phyloP scores from a whole-genome alignment of 2,113 vertebrate genomes.

The Cynocephalus volans region DNA sequence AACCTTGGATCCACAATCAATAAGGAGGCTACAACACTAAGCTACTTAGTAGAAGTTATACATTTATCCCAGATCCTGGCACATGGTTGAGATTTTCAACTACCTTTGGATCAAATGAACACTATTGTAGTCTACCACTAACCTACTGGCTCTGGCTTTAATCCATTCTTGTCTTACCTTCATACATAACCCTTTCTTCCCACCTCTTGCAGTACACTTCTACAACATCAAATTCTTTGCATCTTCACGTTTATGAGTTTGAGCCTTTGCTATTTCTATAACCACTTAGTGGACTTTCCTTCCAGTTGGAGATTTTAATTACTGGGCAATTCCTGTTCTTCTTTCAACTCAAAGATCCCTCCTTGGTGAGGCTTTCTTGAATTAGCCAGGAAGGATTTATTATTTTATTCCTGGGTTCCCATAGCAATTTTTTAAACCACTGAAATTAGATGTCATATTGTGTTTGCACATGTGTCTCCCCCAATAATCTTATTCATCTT shows the following conservation, averaged over 20 bases:
- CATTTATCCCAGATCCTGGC: neutral
- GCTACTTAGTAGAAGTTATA: too few relatives aligned
- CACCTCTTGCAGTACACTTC: neutral
- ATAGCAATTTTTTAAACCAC: neutral
- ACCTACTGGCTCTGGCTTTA: neutral
- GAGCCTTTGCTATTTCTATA: neutral
- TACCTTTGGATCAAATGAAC: neutral
- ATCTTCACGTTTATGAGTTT: neutral
- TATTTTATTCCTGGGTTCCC: neutral
- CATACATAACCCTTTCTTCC: neutral
- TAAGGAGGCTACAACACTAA: neutral
- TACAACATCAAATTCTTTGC: neutral
- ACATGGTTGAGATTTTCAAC: neutral
- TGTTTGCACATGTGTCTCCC: neutral
- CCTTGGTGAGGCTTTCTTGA: neutral
- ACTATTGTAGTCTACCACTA: neutral
- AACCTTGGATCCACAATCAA: neutral
- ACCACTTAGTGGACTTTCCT: neutral
- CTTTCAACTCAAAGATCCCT: neutral
- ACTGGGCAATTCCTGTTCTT: neutral
- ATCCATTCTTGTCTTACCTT: neutral
- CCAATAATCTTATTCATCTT: neutral
- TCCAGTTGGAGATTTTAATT: neutral
- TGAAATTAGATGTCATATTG: neutral
- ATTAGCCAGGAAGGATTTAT: neutral